Conservation (phyloP, 2,797 vertebrate species). For the Leuciscus waleckii region DNA sequence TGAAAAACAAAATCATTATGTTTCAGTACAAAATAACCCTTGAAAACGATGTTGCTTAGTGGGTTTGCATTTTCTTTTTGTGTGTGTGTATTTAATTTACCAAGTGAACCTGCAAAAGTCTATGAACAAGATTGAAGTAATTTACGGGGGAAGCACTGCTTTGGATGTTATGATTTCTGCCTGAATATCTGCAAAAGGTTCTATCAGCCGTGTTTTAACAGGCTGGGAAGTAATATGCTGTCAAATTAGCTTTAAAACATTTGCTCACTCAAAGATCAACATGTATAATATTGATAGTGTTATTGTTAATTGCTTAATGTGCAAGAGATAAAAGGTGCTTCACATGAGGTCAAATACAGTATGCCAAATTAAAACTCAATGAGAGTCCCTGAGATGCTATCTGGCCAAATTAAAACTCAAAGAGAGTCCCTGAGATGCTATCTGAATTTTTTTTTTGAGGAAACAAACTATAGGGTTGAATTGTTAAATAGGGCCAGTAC, state of each 20-base stretch:
- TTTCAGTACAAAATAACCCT: neutral
- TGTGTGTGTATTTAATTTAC: neutral
- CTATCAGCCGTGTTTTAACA: neutral
- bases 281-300: neutral
- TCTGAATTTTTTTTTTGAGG: neutral
- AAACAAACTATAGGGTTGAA: neutral
- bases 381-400: neutral
- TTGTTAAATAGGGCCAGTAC: neutral
- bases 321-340: conserved; percentile 1
- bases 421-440: neutral
- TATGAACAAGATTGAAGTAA: conserved; percentile 22
- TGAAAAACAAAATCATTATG: conserved; percentile 42
- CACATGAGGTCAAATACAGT: neutral
- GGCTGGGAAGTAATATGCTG: neutral
- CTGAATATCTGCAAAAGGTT: neutral
- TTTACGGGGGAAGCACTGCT: neutral
- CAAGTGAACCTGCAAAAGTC: conserved; percentile 29
- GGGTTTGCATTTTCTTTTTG: neutral
- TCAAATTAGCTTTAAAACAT: conserved; percentile 5
- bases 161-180: conserved; percentile 6
- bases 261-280: conserved; percentile 4
- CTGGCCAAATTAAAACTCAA: neutral
- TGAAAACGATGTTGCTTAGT: neutral
- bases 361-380: neutral
- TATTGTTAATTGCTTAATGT: conserved; percentile 8